Conservation (phyloP, 2,888 invertebrate genomes). For the Drosophila fulvimacula region DNA sequence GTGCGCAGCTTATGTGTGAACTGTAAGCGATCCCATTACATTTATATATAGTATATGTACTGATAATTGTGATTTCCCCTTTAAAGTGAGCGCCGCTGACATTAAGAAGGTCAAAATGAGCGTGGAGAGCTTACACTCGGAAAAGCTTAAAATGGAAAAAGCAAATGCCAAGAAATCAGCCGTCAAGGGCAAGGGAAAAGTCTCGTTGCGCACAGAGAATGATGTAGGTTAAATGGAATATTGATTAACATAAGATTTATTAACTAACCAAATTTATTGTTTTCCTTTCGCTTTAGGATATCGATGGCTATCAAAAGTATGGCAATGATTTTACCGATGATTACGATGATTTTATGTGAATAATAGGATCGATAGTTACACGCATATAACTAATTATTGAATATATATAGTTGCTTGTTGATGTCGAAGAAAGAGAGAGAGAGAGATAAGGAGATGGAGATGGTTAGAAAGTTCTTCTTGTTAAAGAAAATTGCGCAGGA, state of each 20-base stretch:
- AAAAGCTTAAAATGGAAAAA: slow-evolving; percentile 95
- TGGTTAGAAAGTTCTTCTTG: slow-evolving; percentile 50
- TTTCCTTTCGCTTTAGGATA: slow-evolving; percentile 62
- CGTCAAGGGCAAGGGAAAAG: slow-evolving; percentile 92
- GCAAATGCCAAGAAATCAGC: slow-evolving; percentile 91
- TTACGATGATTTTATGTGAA: slow-evolving; percentile 93
- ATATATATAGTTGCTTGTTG: slow-evolving; percentile 73
- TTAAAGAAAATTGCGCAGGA: slow-evolving; percentile 72
- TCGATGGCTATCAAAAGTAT: slow-evolving; percentile 84
- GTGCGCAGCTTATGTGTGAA: slow-evolving; percentile 91
- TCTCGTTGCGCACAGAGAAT: slow-evolving; percentile 90
- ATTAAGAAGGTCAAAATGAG: slow-evolving; percentile 94
- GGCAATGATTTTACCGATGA: slow-evolving; percentile 90
- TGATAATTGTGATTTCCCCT: slow-evolving; percentile 24
- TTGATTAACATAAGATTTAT: not conserved
- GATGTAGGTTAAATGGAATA: slow-evolving; percentile 85
- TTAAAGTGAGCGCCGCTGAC: slow-evolving; percentile 90
- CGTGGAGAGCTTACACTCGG: slow-evolving; percentile 93
- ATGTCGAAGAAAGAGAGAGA: slow-evolving; percentile 24
- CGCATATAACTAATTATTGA: slow-evolving; percentile 70
- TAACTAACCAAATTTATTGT: not conserved
- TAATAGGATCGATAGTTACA: slow-evolving; percentile 63
- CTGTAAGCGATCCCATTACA: slow-evolving; percentile 87
- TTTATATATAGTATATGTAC: slow-evolving; percentile 9
- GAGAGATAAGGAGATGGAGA: not conserved